Percentiles rank a stretch among this genome's conserved stretches.
Conservation (phyloP, 2,888 invertebrate genomes). For the Argyra leucocephala region DNA sequence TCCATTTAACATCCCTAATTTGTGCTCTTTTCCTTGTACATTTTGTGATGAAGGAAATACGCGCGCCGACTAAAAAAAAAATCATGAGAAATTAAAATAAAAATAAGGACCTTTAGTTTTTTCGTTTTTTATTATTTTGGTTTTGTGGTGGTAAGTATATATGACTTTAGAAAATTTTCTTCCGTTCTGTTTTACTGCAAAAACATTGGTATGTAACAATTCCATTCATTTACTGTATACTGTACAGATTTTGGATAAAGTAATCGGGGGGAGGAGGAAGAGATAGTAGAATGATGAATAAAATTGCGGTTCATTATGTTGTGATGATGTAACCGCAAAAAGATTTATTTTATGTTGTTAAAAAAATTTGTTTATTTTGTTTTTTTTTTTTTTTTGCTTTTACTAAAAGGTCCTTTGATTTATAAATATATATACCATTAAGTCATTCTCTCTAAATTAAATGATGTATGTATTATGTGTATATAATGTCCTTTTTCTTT, state of each 20-base stretch:
- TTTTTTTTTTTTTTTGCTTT: not conserved
- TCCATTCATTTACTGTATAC: too few species aligned
- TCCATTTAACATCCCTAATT: not conserved
- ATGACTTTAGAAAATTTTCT: too few species aligned
- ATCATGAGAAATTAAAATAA: not conserved
- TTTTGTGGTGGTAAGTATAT: too few species aligned
- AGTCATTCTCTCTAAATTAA: not conserved
- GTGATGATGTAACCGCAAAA: conserved; percentile 1
- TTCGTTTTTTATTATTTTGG: too few species aligned
- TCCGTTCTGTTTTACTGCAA: too few species aligned
- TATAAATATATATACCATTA: not conserved
- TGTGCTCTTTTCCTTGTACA: not conserved
- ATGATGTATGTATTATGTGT: not conserved
- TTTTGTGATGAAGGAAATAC: not conserved
- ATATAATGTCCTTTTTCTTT: not conserved
- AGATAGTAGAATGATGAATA: not conserved
- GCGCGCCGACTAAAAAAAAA: not conserved
- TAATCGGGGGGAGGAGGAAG: not conserved
- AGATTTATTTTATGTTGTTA: conserved; percentile 6
- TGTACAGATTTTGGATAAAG: too few species aligned
- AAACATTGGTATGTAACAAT: too few species aligned
- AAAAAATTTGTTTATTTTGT: not conserved
- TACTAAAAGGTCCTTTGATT: not conserved
- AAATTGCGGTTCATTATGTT: not conserved
- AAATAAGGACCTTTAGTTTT: not conserved